Base-by-base conservation (phyloP, 2,797 vertebrate species). In the Erithacus rubecula region DNA sequence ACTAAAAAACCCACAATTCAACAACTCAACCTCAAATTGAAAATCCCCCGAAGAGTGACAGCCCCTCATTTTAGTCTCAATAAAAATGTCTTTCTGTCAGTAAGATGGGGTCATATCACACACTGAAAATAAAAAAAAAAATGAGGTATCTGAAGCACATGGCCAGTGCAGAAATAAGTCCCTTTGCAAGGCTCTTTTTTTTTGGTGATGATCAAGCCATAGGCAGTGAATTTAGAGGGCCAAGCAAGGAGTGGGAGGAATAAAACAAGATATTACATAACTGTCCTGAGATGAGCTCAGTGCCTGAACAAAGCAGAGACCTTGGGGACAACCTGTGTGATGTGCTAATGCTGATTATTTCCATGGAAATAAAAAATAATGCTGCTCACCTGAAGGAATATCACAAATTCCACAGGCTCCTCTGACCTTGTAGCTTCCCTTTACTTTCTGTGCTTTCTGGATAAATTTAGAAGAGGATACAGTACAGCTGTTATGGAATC, bases 381-480 rank as follows among this genome's bases (percentile, higher is more conserved):
- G 30, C 24, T 67, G 55, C 17, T 52, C 10, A 47, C 37, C 51
- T 69, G 51, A 29, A 91, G 56, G 64, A 39, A 69, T 8, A n/a
- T 5, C 15, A 34, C 46, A 32, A 2, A 74, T 46, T 87, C 36
- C 36, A 47, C 16, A 4, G 9, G 17, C 56, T 79, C 27, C n/a
- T 79, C 44, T 43, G 16, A 44, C 67, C 71, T 7, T 59, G 23
- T 30, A 3, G 21, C 16, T 67, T 41, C 27, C 56, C 43, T 81
- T 64, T 49, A 5, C 17, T 56, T 59, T 15, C 55, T 6, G 2
- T 58, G 16, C 29, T 47, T 23, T 43, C 30, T 63, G 62, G 15
- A 2, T 5, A 0, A 39, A 12, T 58, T 81, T 32, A 36, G n/a
- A 20, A 1, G 20, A 20, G 43, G 13, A n/a, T 44, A 6, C 27